A percentile compares a stretch with the other conserved stretches of the same genome.
Conservation (phyloP, 1,140 invertebrate species). For the Drosophila truncata region DNA sequence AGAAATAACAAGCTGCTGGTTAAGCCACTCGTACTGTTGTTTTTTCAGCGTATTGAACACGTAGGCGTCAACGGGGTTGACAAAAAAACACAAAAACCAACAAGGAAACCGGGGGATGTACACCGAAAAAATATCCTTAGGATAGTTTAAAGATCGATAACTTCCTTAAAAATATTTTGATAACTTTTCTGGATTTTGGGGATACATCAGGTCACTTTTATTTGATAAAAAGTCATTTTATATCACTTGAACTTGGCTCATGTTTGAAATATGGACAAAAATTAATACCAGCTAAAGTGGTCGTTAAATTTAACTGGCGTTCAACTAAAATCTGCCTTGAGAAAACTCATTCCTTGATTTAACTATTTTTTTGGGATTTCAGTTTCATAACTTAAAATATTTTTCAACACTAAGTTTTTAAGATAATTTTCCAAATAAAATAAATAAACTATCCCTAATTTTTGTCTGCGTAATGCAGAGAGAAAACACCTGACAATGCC, state of each 20-base stretch:
- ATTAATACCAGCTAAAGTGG: background rate
- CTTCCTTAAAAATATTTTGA: background rate
- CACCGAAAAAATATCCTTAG: background rate
- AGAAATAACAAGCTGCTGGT: slow-evolving; percentile 54
- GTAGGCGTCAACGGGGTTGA: slow-evolving; percentile 57
- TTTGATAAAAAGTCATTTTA: no score
- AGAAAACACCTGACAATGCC: slow-evolving; percentile 53
- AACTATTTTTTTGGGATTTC: background rate
- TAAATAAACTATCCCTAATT: background rate
- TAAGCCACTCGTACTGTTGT: slow-evolving; percentile 38
- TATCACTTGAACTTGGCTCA: background rate
- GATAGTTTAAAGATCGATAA: background rate
- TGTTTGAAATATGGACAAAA: background rate
- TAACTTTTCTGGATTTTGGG: no score
- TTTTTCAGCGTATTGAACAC: slow-evolving; percentile 50
- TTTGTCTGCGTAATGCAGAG: slow-evolving; percentile 18
- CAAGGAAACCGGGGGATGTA: slow-evolving; percentile 26
- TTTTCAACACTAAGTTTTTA: background rate
- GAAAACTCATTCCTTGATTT: background rate
- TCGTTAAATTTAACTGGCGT: background rate
- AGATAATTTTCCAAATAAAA: background rate
- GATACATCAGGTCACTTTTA: no score
- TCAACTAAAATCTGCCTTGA: no score
- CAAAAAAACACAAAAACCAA: slow-evolving; percentile 19
- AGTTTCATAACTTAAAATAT: background rate